phyloP scores from a whole-genome alignment of 2,888 invertebrate species.

The Stenodema calcarata region DNA sequence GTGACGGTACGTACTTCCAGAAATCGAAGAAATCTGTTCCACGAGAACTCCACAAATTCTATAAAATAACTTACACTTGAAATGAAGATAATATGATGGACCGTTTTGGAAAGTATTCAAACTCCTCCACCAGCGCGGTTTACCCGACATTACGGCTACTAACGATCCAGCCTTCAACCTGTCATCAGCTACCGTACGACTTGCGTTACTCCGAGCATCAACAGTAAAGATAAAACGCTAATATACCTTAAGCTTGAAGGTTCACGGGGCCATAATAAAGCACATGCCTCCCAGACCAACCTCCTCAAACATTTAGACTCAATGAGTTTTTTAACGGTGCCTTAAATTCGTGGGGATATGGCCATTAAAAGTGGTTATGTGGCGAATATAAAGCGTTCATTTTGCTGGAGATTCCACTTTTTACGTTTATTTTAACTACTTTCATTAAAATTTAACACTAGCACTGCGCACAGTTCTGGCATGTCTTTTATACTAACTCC shows the following conservation, averaged over 20 bases:
- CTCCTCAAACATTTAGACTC: conserved; percentile 43
- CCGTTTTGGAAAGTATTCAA: neutral
- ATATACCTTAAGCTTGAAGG: conserved; percentile 6
- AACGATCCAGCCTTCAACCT: neutral
- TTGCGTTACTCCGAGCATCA: neutral
- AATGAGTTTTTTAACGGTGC: conserved; percentile 43
- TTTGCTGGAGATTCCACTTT: conserved; percentile 32
- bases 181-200: neutral
- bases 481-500: conserved; percentile 26
- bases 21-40: no score
- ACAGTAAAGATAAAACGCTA: conserved; percentile 19
- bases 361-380: conserved; percentile 38
- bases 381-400: conserved; percentile 43
- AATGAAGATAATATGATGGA: no score
- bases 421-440: conserved; percentile 41
- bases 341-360: conserved; percentile 38
- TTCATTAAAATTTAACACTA: conserved; percentile 44
- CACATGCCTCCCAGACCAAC: conserved; percentile 18
- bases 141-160: neutral
- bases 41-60: no score
- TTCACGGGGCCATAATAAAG: conserved; percentile 34
- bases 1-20: no score
- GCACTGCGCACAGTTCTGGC: neutral
- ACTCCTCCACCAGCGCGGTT: neutral
- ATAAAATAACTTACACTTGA: no score